phyloP scores from a whole-genome alignment of 1,140 invertebrate genomes.

The Camponotus pennsylvanicus region DNA sequence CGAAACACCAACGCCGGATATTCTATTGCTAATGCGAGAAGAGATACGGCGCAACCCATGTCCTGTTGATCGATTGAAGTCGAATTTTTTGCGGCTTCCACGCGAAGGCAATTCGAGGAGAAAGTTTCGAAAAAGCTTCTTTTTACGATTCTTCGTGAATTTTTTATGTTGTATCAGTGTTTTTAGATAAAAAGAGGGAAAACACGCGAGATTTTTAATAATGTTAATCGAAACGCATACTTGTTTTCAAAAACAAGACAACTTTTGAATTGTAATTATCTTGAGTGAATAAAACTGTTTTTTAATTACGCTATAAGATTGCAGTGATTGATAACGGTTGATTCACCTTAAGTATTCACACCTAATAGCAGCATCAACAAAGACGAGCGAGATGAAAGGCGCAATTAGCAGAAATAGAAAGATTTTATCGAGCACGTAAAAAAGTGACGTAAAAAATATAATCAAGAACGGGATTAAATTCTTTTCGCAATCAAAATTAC shows the following conservation, averaged over 20 bases:
- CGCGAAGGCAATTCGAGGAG: constrained; percentile 7
- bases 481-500: constrained; percentile 34
- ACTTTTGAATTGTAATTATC: not conserved
- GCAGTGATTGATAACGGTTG: too few species aligned
- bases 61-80: constrained; percentile 56
- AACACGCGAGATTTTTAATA: not conserved
- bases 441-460: constrained; percentile 2
- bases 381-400: not conserved
- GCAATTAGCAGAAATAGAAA: not conserved
- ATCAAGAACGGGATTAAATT: constrained; percentile 19
- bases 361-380: not conserved
- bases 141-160: constrained; percentile 18
- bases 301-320: not conserved
- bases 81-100: constrained; percentile 29
- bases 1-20: constrained; percentile 49
- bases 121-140: constrained; percentile 6
- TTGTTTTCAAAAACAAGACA: not conserved
- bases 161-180: not conserved
- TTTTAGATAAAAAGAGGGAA: not conserved
- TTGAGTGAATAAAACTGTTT: not conserved
- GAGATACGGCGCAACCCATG: constrained; percentile 14
- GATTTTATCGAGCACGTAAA: constrained; percentile 12
- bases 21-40: constrained; percentile 66
- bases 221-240: not conserved
- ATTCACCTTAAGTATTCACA: too few species aligned